Base-by-base conservation (phyloP, 2,888 invertebrate genomes). In the Eupithecia dodoneata region DNA sequence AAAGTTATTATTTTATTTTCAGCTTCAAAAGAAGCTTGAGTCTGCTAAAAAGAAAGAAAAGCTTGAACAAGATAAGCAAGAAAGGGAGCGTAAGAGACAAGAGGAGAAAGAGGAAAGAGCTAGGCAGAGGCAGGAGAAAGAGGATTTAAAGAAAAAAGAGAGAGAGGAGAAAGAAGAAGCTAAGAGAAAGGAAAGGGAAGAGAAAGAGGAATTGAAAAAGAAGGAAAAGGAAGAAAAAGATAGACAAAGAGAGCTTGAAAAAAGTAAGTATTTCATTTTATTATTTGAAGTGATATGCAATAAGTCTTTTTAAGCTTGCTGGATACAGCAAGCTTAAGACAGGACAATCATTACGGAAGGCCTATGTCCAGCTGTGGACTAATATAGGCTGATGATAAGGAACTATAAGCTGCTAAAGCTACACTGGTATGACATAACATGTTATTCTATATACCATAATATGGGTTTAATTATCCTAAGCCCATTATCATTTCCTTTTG, bases 21-120 rank as follows among this genome's bases (percentile, higher is more conserved):
- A 96, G 92, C 73, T 96, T 3, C 96, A 96, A 86, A 96, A 95
- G 85, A 96, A 95, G 86, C 77, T 96, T 70, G 96, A 96, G 85
- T 95, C 93, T 18, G 94, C 95, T 7, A 96, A 96, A 84, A 96
- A 94, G 85, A 95, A 90, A 66, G 96, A 96, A 82, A 96, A 96
- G 83, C 93, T 91, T 75, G 94, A 95, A 80, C 94, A 92, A 83
- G 92, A 95, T 85, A 94, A 89, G 88, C 87, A 89, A 69, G 96
- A 96, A 74, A 85, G 91, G 41, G 94, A 95, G 63, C 90, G 90
- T 78, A 92, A 93, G 81, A 91, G 86, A 79, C 93, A 91, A 78
- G 92, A 93, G 79, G 95, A 95, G 76, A 95, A 95, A 85, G 95
- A 95, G 67, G 95, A 95, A 73, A 90, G 92, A 77, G 94, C 94